phyloP scores from a whole-genome alignment of 2,113 vertebrate genomes.

The Cochlearius cochlearius region DNA sequence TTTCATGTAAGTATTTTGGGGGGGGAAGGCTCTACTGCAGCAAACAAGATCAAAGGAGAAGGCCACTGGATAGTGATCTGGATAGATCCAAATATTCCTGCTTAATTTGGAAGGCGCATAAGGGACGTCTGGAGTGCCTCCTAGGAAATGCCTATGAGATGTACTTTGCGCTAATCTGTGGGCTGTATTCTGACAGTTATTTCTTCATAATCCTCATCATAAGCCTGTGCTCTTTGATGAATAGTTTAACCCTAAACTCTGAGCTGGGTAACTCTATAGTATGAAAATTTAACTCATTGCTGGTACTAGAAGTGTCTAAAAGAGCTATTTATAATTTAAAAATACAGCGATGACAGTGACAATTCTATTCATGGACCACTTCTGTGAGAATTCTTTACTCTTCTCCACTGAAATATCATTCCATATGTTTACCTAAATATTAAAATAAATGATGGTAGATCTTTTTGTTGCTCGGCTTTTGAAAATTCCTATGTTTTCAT shows the following conservation, averaged over 20 bases:
- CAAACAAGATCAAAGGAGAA: constrained; percentile 69
- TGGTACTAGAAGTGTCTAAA: neutral
- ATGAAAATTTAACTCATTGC: constrained; percentile 45
- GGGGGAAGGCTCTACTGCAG: too few species aligned
- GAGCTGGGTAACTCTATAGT: constrained; percentile 38
- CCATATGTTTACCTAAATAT: neutral
- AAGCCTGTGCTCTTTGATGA: constrained; percentile 68
- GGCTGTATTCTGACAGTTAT: constrained; percentile 72
- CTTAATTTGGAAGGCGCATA: constrained; percentile 70
- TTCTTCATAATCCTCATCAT: constrained; percentile 76
- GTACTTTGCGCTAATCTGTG: constrained; percentile 74
- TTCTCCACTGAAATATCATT: neutral
- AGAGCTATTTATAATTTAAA: neutral
- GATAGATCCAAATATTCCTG: constrained; percentile 66
- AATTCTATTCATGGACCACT: neutral
- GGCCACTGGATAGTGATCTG: constrained; percentile 12
- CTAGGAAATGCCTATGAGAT: constrained; percentile 68
- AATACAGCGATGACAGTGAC: neutral
- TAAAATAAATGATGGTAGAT: neutral
- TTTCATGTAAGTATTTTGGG: constrained; percentile 12
- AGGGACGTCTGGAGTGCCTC: constrained; percentile 65
- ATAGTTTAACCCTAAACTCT: constrained; percentile 72
- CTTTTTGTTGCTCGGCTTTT: neutral
- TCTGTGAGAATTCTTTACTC: neutral
- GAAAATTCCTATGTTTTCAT: neutral